Conservation (phyloP, 2,113 vertebrate genomes). For the Clupea harengus region DNA sequence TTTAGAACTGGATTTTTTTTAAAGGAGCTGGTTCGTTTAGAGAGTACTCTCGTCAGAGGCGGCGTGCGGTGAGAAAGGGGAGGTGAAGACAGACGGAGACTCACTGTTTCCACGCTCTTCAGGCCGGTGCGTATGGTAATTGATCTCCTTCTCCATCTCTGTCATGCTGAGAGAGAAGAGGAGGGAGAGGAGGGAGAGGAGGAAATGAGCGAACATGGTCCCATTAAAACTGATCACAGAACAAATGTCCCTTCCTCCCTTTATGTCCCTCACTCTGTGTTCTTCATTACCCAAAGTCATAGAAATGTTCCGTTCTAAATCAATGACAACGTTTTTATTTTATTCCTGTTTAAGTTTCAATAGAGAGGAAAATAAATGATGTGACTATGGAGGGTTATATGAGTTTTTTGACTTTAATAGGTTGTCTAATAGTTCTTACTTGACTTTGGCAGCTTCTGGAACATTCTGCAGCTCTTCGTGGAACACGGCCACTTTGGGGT, state of each 20-base stretch:
- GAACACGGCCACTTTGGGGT: slow-evolving; percentile 85
- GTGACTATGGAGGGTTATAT: background rate
- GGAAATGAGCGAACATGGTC: background rate
- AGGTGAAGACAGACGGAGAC: slow-evolving; percentile 50
- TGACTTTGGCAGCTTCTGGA: slow-evolving; percentile 95
- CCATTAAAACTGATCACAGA: slow-evolving; percentile 1
- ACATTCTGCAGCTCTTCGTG: slow-evolving; percentile 84
- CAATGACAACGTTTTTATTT: background rate
- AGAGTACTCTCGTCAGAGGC: too few species aligned
- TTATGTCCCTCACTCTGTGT: background rate
- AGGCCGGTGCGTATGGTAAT: slow-evolving; percentile 74
- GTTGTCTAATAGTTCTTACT: slow-evolving; percentile 73
- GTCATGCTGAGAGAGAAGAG: slow-evolving; percentile 75
- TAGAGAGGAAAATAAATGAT: slow-evolving; percentile 31
- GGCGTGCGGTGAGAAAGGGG: background rate
- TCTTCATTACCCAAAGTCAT: background rate
- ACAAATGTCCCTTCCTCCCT: background rate
- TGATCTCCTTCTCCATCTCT: slow-evolving; percentile 79
- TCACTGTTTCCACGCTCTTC: slow-evolving; percentile 80
- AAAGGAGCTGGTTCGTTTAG: background rate
- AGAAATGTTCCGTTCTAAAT: slow-evolving; percentile 33
- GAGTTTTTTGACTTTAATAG: background rate
- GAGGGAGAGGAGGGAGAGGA: too few species aligned
- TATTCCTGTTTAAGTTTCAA: background rate
- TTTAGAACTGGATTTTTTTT: background rate